Evolutionary conservation across 2,888 invertebrate genomes (phyloP), one percentile per base, ranked within the genome.

Genomic region (Ochropleura leucogaster): DNA sequence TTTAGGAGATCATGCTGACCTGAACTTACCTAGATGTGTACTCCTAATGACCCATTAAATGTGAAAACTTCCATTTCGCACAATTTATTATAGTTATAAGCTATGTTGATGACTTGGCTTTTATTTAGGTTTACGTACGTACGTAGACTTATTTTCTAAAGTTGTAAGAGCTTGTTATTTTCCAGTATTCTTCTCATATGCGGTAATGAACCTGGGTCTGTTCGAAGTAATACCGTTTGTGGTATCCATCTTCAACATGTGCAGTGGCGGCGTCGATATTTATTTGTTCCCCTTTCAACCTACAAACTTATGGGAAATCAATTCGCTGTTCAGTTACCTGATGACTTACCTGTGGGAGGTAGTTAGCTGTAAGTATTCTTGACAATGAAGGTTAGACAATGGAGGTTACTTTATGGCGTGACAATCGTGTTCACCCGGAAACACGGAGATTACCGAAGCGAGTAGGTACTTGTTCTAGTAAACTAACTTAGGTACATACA

Each of bases 231-330:
- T 82, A 4, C 86, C 88, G 4, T 57, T 86, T 0, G 5, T 82
- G 12, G 64, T 53, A 20, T 72, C 79, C 0, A 18, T 69, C 9
- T 75, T 69, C 65, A 80, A 80, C 51, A 44, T 83, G 12, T 71
- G 64, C 60, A 53, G 40, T 1, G 87, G 87, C 0, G 87, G 87
- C 0, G 40, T 44, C 0, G 60, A 65, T 0, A 63, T 72, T 0
- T 88, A 85, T 60, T 8, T 79, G 53, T 80, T 84, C 12, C 88
- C 87, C 0, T 85, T 87, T 16, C 77, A 80, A 73, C 49, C 78
- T 3, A 53, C 70, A 0, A 66, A 67, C 9, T 59, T 74, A 14
- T 88, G 86, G 84, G 16, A 69, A 14, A 40, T 77, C 7, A 63
- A 83, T 60, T 84, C 82, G 0, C 30, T 69, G 16, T 62, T 63